Base-by-base conservation (phyloP, 2,888 invertebrate species). In the Ectropis crepuscularia region DNA sequence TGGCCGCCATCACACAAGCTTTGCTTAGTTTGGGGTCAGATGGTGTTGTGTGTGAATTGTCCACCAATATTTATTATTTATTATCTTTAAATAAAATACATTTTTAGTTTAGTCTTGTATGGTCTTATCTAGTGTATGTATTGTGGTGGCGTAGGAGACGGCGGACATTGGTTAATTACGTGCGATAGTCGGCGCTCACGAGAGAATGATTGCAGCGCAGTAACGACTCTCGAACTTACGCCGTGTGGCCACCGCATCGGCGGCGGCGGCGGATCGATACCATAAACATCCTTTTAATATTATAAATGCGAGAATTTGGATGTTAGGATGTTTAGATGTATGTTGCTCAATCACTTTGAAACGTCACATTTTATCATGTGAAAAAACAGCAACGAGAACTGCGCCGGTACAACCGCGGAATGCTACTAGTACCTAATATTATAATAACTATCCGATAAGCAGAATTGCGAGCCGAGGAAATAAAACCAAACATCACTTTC, bases 91-190 rank as follows among this genome's bases (percentile, higher is more conserved):
- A n/a, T n/a, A n/a, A 28, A 28, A 28, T 28, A 28, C 4, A 28
- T 28, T 28, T 28, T 28, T 28, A 28, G 2, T n/a, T 28, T 28
- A 28, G 16, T 45, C n/a, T 7, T 36, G 5, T 0, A 1, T n/a
- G 39, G 54, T 43, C 79, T 28, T 71, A 77, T 89, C 88, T 60
- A 86, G 85, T 5, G 0, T 0, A 8, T 6, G 5, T 48, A 70
- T 6, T n/a, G 58, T 53, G 65, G 43, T 50, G 45, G 63, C 57
- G 60, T 63, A 55, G 57, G 69, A 79, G 75, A 75, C 71, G 72
- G 75, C 84, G 88, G 89, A 87, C 89, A 87, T 85, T 87, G 88
- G 89, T 90, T 92, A 92, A 92, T 92, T 92, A 91, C 90, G 90
- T 86, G 87, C 86, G 86, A 90, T 89, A 87, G 89, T 89, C 81